These are phyloP conservation scores for Hemaris fuciformis DNA, from an alignment of 2,888 invertebrate genomes.

Conservation along the genomic window DNA sequence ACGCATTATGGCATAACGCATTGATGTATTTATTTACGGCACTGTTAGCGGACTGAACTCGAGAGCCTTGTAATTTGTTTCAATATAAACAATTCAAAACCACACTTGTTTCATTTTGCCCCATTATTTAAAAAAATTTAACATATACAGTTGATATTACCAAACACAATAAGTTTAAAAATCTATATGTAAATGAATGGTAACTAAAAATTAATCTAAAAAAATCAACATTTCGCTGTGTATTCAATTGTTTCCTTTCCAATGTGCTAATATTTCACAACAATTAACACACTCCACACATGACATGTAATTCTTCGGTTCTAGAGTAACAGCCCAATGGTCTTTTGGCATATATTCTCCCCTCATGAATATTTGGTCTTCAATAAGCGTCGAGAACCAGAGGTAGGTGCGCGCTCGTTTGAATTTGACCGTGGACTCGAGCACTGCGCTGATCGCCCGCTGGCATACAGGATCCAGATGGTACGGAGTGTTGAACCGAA, in stretches of 20 bases:
- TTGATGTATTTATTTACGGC: constrained; percentile 22
- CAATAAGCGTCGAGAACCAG: constrained; percentile 52
- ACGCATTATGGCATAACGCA: neutral
- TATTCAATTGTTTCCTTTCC: neutral
- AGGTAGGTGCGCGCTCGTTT: constrained; percentile 47
- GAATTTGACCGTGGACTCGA: constrained; percentile 45
- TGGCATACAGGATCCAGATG: constrained; percentile 51
- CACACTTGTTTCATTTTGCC: constrained; percentile 43
- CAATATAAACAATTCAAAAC: constrained; percentile 62
- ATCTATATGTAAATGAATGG: too few species aligned
- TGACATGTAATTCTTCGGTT: constrained; percentile 25
- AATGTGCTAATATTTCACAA: constrained; percentile 30
- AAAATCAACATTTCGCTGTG: too few species aligned
- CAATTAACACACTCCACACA: constrained; percentile 40
- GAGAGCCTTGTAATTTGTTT: constrained; percentile 60
- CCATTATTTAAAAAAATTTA: neutral
- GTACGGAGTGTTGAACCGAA: constrained; percentile 52
- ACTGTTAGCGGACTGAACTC: constrained; percentile 53
- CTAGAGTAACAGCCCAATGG: constrained; percentile 42
- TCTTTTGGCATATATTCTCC: constrained; percentile 45
- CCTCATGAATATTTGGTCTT: constrained; percentile 48
- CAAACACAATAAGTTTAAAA: too few species aligned
- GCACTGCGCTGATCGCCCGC: constrained; percentile 55
- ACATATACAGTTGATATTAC: too few species aligned
- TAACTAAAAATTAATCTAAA: too few species aligned